Evolutionary conservation across 1,140 invertebrate species (phyloP), one percentile per base, ranked within the genome.

Genomic region (Drosophila melanogaster): DNA sequence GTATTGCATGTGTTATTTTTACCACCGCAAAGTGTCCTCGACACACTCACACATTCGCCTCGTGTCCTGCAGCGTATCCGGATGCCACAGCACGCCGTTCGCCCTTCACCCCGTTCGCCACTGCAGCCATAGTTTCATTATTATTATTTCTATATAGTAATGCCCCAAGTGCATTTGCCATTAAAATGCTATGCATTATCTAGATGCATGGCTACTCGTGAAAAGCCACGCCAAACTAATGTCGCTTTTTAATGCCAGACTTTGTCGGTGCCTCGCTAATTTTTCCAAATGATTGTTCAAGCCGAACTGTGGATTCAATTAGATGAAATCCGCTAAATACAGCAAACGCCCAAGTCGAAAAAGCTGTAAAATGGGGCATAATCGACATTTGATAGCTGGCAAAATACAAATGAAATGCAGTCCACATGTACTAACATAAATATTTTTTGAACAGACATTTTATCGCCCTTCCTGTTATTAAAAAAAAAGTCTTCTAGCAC

Each of bases 11-110:
- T 59, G 59, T 62, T 81, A 62, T 70, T 79, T 75, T 81, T 85
- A 77, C 81, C 79, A 79, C 61, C 57, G 47, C 69, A 70, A 56
- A 70, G 51, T 56, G 81, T 87, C 83, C 81, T 87, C 81, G 75
- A 79, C 57, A 64, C 59, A 62, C 53, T 38, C 54, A 44, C n/a
- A 19, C 10, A 38, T 24, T 46, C 38, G 7, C 8, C 8, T 3
- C 30, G 30, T 10, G 8, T 15, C 37, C 55, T 60, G 54, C 46
- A 53, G 12, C 67, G 49, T 30, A 30, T 30, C 30, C 2, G 30
- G 30, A 17, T 24, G 41, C n/a, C 22, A 43, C 17, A 55, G 55
- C 47, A 65, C 66, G 19, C 58, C 38, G 38, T 33, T 38, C 40
- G 46, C 47, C 22, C 35, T 53, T 51, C 57, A 74, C 22, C 50